Evolutionary conservation across 2,797 vertebrate genomes (phyloP), one percentile per base, ranked within the genome.

Genomic region (Propithecus perrieri): DNA sequence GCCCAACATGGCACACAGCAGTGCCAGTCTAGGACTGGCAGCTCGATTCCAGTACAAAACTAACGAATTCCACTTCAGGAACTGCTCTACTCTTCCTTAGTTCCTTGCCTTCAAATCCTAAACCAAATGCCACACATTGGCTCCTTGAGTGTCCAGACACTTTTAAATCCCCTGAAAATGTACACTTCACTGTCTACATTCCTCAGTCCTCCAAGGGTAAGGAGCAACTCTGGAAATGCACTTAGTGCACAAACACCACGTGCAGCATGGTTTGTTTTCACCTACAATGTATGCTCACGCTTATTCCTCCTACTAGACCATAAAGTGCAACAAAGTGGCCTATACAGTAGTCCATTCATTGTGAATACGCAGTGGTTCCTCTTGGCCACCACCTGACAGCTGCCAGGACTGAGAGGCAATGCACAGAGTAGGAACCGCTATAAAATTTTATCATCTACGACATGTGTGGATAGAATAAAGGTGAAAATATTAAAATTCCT

Each of bases 401-500:
- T 78, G 69, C 50, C 79, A 41, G n/a, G 65, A 67, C 85, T 50
- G 55, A 67, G 48, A 94, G 65, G 53, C 48, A 81, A 91, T 18
- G 50, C 33, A 90, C 28, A 71, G 38, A 86, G 86, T 91, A 98
- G 94, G 71, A 96, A 89, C 33, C 95, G 74, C 83, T 94, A 20
- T 94, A 93, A 97, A 98, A 96, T 95, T 97, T 71, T 86, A 97
- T 97, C 93, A 95, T 41, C 87, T 96, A 80, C 63, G 50, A 78
- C 57, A 93, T 79, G 95, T 92, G 61, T 91, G 80, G 81, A 81
- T 22, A 96, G 90, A 98, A 97, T 85, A 97, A 95, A 98, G 83
- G 67, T 86, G 43, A 92, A 4, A 0, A 91, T 93, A 85, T 5
- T 2, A 92, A 88, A 65, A 92, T 92, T 92, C 43, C 55, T 96